Evolutionary conservation across 2,888 invertebrate species (phyloP), one percentile per base, ranked within the genome.

Genomic region (Trichogramma dendrolimi): DNA sequence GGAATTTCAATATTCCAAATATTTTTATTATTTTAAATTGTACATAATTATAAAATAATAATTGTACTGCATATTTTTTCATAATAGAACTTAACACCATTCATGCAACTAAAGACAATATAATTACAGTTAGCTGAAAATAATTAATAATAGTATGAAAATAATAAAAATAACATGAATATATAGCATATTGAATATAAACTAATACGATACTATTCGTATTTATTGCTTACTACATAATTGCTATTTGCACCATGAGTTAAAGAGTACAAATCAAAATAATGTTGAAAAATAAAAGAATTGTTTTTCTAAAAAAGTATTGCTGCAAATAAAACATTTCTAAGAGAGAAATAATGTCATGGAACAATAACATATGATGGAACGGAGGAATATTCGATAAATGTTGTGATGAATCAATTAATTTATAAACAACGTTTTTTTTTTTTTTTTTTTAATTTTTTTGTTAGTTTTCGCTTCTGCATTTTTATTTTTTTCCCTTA

Each of bases 401-500:
- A 46, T 46, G n/a, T 10, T 46, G 8, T 46, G 46, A 46, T 10
- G n/a, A 10, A 46, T 8, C 3, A 8, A 46, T 27, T 27, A 27
- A 27, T 27, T 27, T 27, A 27, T 27, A 48, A n/a, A 61, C 56
- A 62, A 62, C 67, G 67, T 68, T 62, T 64, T 62, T 63, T 68
- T 60, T 62, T 63, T 68, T 60, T 62, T 61, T 62, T 64, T 64
- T 59, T 62, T 61, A 38, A 50, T 60, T 60, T 60, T 66, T 67
- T 74, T 73, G 70, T 72, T 68, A 67, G 70, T 72, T 70, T 73
- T 72, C 72, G 71, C 73, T 73, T 72, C 70, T 72, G 70, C 69
- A 71, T 71, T 71, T 71, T 73, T 71, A 69, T 71, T 69, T 69
- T 73, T 71, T 67, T 70, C 69, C 70, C 70, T 71, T 70, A 70